Percentiles rank a stretch among this genome's conserved stretches.
Evolutionary conservation across 2,113 vertebrate genomes (phyloP).

Genomic region (Antigone vipio): DNA sequence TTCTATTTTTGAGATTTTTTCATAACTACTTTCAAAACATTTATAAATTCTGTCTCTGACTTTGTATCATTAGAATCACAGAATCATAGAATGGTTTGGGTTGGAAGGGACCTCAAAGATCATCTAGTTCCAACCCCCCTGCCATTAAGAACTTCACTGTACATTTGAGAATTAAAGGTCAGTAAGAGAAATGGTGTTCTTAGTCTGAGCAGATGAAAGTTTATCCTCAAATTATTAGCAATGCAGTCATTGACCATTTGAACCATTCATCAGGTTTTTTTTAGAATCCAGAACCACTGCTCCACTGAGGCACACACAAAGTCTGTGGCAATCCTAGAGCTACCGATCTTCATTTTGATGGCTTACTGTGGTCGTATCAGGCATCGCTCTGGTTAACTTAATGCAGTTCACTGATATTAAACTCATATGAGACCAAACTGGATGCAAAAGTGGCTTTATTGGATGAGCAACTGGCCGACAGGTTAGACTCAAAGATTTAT

Average conservation of each 20-base stretch:
- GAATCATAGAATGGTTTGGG: too few relatives aligned
- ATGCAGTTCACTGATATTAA: background rate
- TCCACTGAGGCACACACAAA: background rate
- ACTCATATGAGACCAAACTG: background rate
- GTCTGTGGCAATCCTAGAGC: background rate
- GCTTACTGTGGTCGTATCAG: background rate
- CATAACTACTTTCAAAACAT: background rate
- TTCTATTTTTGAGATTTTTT: background rate
- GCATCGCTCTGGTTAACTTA: background rate
- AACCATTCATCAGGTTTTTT: background rate
- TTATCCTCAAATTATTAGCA: background rate
- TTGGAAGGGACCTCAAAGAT: too few relatives aligned
- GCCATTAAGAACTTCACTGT: background rate
- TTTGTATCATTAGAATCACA: background rate
- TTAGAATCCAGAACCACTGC: background rate
- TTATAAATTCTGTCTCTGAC: background rate
- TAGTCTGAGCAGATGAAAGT: background rate
- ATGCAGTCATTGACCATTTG: background rate
- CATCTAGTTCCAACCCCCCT: too few relatives aligned
- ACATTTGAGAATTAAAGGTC: background rate
- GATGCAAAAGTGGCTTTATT: background rate
- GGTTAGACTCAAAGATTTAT: background rate
- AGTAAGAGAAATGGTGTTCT: background rate
- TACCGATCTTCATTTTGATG: background rate
- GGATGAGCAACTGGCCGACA: background rate